Conservation (phyloP, 1,140 invertebrate species). For the Macrosteles quadrilineatus region DNA sequence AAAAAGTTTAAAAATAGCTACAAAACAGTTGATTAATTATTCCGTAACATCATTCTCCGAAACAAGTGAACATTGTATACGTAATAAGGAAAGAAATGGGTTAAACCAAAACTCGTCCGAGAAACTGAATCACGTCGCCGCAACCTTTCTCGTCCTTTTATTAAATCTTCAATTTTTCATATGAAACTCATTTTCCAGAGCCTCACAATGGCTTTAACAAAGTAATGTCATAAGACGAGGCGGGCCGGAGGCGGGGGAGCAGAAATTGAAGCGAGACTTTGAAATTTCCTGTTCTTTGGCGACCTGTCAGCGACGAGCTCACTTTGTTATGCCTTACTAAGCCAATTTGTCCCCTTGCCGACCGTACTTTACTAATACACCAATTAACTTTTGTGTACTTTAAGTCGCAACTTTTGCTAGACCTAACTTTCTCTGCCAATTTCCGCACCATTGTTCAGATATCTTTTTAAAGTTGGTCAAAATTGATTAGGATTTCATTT, state of each 20-base stretch:
- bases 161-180: conserved; percentile 22
- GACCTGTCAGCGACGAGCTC: neutral
- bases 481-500: too few species aligned
- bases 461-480: too few species aligned
- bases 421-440: too few species aligned
- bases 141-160: conserved; percentile 12
- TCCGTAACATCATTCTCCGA: too few species aligned
- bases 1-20: too few species aligned
- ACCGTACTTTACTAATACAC: conserved; percentile 8
- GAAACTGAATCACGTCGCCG: too few species aligned
- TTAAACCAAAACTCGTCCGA: too few species aligned
- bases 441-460: too few species aligned
- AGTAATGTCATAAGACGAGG: conserved; percentile 10
- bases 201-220: conserved; percentile 3
- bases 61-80: too few species aligned
- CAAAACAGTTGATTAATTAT: too few species aligned
- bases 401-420: too few species aligned
- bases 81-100: too few species aligned
- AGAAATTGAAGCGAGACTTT: conserved; percentile 20
- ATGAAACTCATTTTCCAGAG: conserved; percentile 6
- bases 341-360: neutral
- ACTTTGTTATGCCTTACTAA: conserved; percentile 22
- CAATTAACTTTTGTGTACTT: conserved; percentile 14
- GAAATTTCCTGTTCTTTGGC: conserved; percentile 22
- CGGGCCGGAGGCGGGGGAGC: neutral